These are phyloP conservation scores for Sebastolobus alascanus DNA, from an alignment of 2,797 vertebrate genomes.

Conservation along the genomic window DNA sequence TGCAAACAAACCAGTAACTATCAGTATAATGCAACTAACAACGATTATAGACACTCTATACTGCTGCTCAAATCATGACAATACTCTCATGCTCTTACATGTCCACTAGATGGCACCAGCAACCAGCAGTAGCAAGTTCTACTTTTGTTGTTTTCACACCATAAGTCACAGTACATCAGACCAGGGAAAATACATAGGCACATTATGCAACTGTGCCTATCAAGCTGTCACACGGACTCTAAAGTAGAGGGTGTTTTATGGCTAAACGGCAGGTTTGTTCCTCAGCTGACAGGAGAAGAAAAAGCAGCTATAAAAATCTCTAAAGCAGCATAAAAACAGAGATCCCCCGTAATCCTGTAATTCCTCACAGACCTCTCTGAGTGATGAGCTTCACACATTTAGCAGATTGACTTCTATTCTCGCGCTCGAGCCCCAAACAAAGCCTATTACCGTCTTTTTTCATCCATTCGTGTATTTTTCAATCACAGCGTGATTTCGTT, in stretches of 20 bases:
- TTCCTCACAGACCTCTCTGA: conserved; percentile 67
- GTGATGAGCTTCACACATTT: conserved; percentile 78
- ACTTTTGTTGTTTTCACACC: conserved; percentile 8
- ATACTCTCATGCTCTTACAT: background rate
- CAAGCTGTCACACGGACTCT: conserved; percentile 20
- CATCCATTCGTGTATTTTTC: conserved; percentile 47
- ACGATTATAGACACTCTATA: background rate
- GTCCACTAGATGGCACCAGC: conserved; percentile 67
- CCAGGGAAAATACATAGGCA: background rate
- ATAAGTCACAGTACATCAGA: conserved; percentile 9
- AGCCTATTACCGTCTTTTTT: conserved; percentile 59
- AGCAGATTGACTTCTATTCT: conserved; percentile 71
- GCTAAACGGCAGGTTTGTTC: conserved; percentile 15
- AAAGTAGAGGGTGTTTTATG: conserved; percentile 18
- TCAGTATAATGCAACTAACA: background rate
- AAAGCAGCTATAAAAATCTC: conserved; percentile 31
- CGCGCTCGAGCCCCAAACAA: conserved; percentile 40
- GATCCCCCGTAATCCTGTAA: conserved; percentile 69
- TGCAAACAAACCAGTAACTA: background rate
- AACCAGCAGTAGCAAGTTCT: background rate
- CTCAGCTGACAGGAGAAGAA: conserved; percentile 24
- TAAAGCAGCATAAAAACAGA: conserved; percentile 25
- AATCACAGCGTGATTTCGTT: conserved; percentile 43
- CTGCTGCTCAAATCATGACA: background rate
- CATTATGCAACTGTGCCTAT: conserved; percentile 42